Percentiles rank a stretch among this genome's conserved stretches.
Evolutionary conservation across 1,140 invertebrate species (phyloP).

Genomic region (Diorhabda carinulata): DNA sequence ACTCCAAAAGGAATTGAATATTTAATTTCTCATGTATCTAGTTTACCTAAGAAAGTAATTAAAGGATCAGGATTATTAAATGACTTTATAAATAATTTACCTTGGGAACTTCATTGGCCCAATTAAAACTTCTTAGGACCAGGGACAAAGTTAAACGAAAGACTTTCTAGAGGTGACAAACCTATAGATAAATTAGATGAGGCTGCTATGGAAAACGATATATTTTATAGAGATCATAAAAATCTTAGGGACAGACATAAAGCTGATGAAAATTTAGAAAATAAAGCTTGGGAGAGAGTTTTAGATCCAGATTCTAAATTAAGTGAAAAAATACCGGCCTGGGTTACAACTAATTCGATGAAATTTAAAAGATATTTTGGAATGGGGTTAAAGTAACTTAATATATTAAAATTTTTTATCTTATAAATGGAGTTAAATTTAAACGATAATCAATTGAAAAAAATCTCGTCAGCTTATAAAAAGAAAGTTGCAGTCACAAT

Average conservation of each 20-base stretch:
- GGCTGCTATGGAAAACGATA: conserved; percentile 47
- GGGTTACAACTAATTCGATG: conserved; percentile 22
- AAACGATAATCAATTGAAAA: conserved; percentile 17
- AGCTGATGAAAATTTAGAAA: conserved; percentile 13
- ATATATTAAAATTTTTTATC: conserved; percentile 10
- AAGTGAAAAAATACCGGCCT: conserved; percentile 17
- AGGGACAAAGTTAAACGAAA: conserved; percentile 47
- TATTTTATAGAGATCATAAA: conserved; percentile 15
- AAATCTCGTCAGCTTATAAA: conserved; percentile 13
- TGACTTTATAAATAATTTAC: conserved; percentile 46
- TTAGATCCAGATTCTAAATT: conserved; percentile 3
- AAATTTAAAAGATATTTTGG: conserved; percentile 20
- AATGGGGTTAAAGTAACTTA: conserved; percentile 21
- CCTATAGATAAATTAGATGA: conserved; percentile 48
- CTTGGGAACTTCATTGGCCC: conserved; percentile 48
- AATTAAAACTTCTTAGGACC: conserved; percentile 49
- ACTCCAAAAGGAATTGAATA: conserved; percentile 20
- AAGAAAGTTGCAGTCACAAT: conserved; percentile 16
- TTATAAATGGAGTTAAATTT: conserved; percentile 20
- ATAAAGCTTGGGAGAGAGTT: conserved; percentile 19
- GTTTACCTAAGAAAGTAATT: conserved; percentile 51
- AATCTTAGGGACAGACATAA: conserved; percentile 7
- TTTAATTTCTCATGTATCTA: conserved; percentile 47
- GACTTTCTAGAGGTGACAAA: conserved; percentile 45
- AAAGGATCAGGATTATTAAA: conserved; percentile 34